Evolutionary conservation across 92 coral and sea anemone species (phyloP).

Genomic region (Muricea muricata): DNA sequence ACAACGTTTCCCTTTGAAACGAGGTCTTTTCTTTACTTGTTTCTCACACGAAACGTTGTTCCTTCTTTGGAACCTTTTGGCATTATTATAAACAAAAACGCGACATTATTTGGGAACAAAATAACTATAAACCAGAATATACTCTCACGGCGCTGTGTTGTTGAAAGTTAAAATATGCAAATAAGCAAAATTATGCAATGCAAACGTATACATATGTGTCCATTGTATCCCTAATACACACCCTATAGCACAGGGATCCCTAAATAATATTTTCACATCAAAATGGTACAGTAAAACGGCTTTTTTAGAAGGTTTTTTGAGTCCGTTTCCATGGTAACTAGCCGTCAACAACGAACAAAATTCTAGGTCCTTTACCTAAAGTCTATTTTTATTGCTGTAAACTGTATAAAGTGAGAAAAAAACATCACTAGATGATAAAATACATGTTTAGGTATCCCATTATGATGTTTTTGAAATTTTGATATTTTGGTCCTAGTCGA

Average conservation of each 20-base stretch:
- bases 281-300: not conserved
- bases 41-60: slow-evolving; percentile 10
- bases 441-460: no score
- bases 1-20: not conserved
- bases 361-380: not conserved
- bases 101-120: slow-evolving; percentile 7
- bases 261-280: not conserved
- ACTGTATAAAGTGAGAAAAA: not conserved
- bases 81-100: slow-evolving; percentile 25
- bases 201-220: not conserved
- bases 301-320: not conserved
- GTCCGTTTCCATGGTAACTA: not conserved
- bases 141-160: not conserved
- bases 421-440: no score
- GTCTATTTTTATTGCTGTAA: not conserved
- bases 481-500: no score
- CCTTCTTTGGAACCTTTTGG: slow-evolving; percentile 32
- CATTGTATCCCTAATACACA: not conserved
- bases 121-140: not conserved
- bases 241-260: not conserved
- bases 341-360: not conserved
- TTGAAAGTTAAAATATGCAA: not conserved
- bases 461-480: no score
- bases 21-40: not conserved
- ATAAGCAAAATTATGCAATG: not conserved